Conservation (phyloP, 2,888 invertebrate genomes). For the Heliconius cydno region DNA sequence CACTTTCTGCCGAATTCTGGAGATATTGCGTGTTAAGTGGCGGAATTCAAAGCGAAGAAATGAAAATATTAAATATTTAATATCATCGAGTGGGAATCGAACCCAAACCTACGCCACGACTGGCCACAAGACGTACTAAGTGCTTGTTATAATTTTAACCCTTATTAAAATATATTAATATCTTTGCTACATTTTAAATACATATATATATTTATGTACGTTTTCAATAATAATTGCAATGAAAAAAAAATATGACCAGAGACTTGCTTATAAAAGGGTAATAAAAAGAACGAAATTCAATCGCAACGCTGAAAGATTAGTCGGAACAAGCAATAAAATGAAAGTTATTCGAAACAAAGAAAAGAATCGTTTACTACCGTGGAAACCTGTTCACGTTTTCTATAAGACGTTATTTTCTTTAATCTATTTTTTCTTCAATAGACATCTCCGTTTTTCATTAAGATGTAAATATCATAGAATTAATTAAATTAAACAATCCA, state of each 20-base stretch:
- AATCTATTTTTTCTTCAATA: not conserved
- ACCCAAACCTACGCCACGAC: too few relatives aligned
- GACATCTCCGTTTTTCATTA: not conserved
- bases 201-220: not conserved
- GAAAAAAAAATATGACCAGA: not conserved
- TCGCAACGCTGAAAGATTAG: slow-evolving; percentile 42
- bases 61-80: too few relatives aligned
- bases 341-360: slow-evolving; percentile 51
- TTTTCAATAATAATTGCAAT: not conserved
- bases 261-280: slow-evolving; percentile 28
- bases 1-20: too few relatives aligned
- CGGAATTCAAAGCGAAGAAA: too few relatives aligned
- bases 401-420: slow-evolving; percentile 2
- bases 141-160: too few relatives aligned
- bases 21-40: too few relatives aligned
- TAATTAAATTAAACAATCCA: too few relatives aligned
- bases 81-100: too few relatives aligned
- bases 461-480: not conserved
- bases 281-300: slow-evolving; percentile 32
- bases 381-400: slow-evolving; percentile 39
- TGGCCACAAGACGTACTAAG: too few relatives aligned
- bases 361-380: slow-evolving; percentile 65
- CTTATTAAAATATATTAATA: too few relatives aligned
- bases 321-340: slow-evolving; percentile 47
- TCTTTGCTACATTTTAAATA: too few relatives aligned